Evolutionary conservation across 1,140 invertebrate species (phyloP).

Genomic region (Platorchestia sp.): DNA sequence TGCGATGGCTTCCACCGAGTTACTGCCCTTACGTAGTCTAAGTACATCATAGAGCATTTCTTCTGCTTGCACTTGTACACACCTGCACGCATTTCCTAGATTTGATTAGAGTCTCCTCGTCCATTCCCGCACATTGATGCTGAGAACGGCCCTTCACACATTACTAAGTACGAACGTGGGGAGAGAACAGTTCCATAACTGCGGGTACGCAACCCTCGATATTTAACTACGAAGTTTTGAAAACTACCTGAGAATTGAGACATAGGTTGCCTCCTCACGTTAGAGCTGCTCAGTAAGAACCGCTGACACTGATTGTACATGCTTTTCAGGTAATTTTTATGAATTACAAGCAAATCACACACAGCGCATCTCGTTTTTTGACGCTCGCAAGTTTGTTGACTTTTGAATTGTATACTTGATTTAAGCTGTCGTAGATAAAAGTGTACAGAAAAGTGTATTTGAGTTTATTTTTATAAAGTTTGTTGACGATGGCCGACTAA

Average conservation of each 20-base stretch:
- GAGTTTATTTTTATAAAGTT: conserved; percentile 17
- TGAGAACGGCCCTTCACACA: neutral
- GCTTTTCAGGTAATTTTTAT: neutral
- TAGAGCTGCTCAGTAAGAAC: neutral
- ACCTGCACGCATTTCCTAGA: neutral
- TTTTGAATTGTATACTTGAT: neutral
- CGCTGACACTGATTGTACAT: neutral
- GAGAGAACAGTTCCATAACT: neutral
- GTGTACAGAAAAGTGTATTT: conserved; percentile 43
- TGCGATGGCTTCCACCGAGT: conserved; percentile 3
- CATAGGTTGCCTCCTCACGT: neutral
- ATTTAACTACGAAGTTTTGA: neutral
- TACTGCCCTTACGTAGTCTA: neutral
- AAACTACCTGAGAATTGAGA: neutral
- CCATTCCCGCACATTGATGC: neutral
- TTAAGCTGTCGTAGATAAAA: neutral
- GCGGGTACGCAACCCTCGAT: neutral
- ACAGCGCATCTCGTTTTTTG: neutral
- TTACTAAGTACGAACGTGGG: neutral
- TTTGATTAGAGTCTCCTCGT: neutral
- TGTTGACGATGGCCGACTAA: neutral
- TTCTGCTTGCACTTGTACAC: conserved; percentile 17
- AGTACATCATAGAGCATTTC: conserved; percentile 39
- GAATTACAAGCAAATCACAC: neutral
- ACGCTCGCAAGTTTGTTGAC: neutral